Evolutionary conservation across 2,113 vertebrate species (phyloP), one percentile per base, ranked within the genome.

Genomic region (Haplochromis burtoni): DNA sequence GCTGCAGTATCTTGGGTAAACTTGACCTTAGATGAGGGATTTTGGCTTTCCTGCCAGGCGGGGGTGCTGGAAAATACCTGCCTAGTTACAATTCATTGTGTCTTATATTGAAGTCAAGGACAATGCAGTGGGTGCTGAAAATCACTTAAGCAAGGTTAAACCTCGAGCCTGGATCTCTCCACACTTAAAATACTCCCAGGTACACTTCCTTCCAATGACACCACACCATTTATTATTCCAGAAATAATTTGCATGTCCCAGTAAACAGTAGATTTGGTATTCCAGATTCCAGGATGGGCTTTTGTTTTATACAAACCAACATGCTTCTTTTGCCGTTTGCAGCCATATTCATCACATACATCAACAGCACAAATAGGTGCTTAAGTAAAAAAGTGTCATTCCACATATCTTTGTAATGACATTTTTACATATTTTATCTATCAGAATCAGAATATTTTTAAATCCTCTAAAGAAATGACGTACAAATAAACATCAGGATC

Each of bases 21-120:
- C 92, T 80, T 94, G 92, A 94, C 95, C 93, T 93, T 89, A 89
- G 80, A 90, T 21, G 83, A 84, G 82, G 84, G 81, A 92, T 42
- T 79, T 47, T 26, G 85, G 31, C 59, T 93, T 94, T 93, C 93
- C 92, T 91, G 90, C 83, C 54, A 81, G 51, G 81, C 13, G 19
- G 63, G 26, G 47, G 10, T 16, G 80, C n/a, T 83, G 87, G 92
- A 89, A 92, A 93, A 87, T 88, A 89, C 45, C 82, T 87, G 68
- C n/a, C 12, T 66, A 6, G 3, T 5, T 86, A 19, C 78, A 55
- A 29, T 49, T 86, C 42, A 76, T 82, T 63, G 80, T 38, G 42
- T 80, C 82, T 81, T 87, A 55, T 12, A 24, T 55, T n/a, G 5
- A 42, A 89, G 26, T 17, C 33, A 40, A 59, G 55, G 40, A 84